Evolutionary conservation across 2,113 vertebrate genomes (phyloP).

Genomic region (Scopus umbretta): DNA sequence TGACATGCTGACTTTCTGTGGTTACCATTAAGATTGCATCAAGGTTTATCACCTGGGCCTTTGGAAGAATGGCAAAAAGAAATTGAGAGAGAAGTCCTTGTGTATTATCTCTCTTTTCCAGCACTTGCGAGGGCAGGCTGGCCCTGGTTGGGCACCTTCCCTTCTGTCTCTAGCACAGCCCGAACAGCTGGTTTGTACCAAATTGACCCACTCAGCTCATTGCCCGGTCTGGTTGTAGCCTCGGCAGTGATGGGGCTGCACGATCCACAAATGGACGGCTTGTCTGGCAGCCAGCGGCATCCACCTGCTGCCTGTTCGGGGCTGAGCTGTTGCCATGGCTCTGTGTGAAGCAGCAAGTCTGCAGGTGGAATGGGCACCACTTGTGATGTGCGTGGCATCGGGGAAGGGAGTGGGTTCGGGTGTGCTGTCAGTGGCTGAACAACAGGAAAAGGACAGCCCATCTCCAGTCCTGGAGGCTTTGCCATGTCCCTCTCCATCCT

Average conservation of each 20-base stretch:
- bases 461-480: background rate
- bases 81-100: background rate
- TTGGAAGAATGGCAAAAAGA: background rate
- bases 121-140: background rate
- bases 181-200: background rate
- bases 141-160: background rate
- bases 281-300: fast-evolving
- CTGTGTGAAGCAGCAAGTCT: background rate
- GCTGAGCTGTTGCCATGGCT: background rate
- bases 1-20: background rate
- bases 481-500: background rate
- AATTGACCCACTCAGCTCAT: background rate
- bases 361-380: background rate
- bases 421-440: background rate
- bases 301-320: background rate
- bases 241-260: background rate
- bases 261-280: background rate
- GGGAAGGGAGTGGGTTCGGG: background rate
- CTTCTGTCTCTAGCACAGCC: background rate
- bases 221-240: background rate
- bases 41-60: background rate
- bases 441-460: background rate
- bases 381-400: fast-evolving
- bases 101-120: background rate
- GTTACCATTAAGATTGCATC: background rate